phyloP scores from a whole-genome alignment of 2,888 invertebrate species.

The Prenolepis imparis region DNA sequence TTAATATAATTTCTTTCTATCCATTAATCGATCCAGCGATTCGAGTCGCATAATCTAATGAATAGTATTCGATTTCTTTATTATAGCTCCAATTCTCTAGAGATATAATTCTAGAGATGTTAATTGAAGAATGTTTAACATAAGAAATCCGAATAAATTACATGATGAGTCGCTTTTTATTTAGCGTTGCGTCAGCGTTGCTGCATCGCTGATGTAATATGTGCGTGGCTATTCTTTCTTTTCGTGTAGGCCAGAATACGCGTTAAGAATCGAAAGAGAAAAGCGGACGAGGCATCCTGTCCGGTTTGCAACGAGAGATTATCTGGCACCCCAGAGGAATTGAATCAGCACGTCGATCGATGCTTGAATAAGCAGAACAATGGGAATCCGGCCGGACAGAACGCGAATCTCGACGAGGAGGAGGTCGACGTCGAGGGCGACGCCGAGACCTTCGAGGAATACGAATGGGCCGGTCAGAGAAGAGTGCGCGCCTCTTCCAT shows the following conservation, averaged over 20 bases:
- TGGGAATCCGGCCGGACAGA: constrained; percentile 91
- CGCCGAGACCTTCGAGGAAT: constrained; percentile 91
- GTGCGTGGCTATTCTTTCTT: neutral
- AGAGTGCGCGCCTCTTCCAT: constrained; percentile 92
- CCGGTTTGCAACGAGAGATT: constrained; percentile 93
- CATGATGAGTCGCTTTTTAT: neutral
- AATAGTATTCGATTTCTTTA: neutral
- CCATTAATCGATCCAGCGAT: neutral
- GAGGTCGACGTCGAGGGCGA: constrained; percentile 93
- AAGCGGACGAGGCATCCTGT: constrained; percentile 90
- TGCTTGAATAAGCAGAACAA: constrained; percentile 89
- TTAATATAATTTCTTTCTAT: neutral
- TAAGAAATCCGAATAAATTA: neutral
- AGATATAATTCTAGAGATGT: neutral
- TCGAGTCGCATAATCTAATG: neutral
- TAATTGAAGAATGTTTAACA: neutral
- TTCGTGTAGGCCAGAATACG: constrained; percentile 83
- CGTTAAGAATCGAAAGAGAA: constrained; percentile 90
- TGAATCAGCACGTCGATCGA: constrained; percentile 91
- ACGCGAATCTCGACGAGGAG: constrained; percentile 89
- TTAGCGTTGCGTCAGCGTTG: too few species aligned
- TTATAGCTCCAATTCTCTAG: neutral
- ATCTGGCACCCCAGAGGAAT: constrained; percentile 89
- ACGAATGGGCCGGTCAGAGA: constrained; percentile 97
- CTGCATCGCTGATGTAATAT: neutral